phyloP scores from a whole-genome alignment of 2,888 invertebrate genomes.

The Noctua fimbriata region DNA sequence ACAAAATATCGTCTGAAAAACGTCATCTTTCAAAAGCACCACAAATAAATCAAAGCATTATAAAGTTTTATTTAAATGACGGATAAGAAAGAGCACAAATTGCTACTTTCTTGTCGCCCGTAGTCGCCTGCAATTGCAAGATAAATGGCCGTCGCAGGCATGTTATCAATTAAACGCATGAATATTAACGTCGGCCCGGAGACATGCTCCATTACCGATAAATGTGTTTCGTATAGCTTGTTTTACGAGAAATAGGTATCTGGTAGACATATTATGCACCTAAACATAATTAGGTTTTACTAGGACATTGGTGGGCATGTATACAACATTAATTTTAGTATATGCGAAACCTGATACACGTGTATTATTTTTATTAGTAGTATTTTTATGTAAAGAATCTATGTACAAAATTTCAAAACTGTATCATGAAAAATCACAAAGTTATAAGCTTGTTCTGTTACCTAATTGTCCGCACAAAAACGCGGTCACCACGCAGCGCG shows the following conservation, averaged over 20 bases:
- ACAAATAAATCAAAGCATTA: neutral
- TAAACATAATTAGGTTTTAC: neutral
- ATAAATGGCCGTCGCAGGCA: constrained; percentile 48
- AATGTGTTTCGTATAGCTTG: constrained; percentile 41
- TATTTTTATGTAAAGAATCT: too few relatives aligned
- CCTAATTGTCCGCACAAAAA: too few relatives aligned
- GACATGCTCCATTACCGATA: constrained; percentile 52
- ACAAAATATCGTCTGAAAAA: neutral
- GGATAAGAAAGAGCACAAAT: constrained; percentile 19
- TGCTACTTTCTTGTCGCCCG: constrained; percentile 28
- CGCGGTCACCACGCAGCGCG: too few relatives aligned
- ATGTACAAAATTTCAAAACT: too few relatives aligned
- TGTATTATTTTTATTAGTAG: too few relatives aligned
- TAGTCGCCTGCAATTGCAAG: constrained; percentile 33
- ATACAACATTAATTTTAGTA: too few relatives aligned
- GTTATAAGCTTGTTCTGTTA: too few relatives aligned
- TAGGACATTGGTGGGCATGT: neutral
- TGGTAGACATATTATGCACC: neutral
- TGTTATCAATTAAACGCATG: constrained; percentile 59
- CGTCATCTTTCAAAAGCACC: neutral
- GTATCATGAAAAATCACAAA: too few relatives aligned
- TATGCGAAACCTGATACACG: too few relatives aligned
- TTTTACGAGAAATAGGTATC: constrained; percentile 3
- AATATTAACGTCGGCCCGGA: constrained; percentile 46
- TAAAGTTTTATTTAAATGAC: constrained; percentile 11